Base-by-base conservation (phyloP, 1,140 invertebrate genomes). In the Muscidifurax raptorellus region DNA sequence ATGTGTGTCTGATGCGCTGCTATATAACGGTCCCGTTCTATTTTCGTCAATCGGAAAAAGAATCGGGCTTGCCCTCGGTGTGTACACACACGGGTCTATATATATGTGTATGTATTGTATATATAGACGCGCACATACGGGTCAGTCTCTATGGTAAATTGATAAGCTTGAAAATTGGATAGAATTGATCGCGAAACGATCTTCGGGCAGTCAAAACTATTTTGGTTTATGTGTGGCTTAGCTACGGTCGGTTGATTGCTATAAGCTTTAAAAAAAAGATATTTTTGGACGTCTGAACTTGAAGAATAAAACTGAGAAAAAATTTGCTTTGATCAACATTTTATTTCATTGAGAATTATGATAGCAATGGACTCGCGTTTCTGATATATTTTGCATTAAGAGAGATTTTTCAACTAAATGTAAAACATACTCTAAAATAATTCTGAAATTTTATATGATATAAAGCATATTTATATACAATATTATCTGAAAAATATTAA, bases 21-120 rank as follows among this genome's bases (percentile, higher is more conserved):
- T 67, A 67, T 27, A 67, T 13, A 7, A 0, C 66, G 27, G 3
- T 52, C 78, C 22, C 22, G 25, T 72, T 74, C 80, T 81, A 81
- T 81, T 81, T 81, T 72, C 67, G 69, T 71, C 80, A 27, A 80
- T 81, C 15, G 80, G 67, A 72, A 81, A 74, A 81, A 80, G 27
- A 44, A 81, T 47, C 32, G 52, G 15, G 69, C 22, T 69, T 69
- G 13, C 66, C 27, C 12, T 47, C 18, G 27, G 79, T 40, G 15
- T 18, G 5, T 22, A 80, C 15, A 69, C 67, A 30, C 18, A 30
- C 4, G 67, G 6, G 27, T 69, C n/a, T 67, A 28, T 67, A 67
- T 66, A 66, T 67, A 67, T 67, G 0, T 25, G 9, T 27, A 13
- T 18, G 22, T 59, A 47, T 47, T 13, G 52, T 22, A 59, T 40